Evolutionary conservation across 1,140 invertebrate genomes (phyloP).

Genomic region (Laodelphax striatellus): DNA sequence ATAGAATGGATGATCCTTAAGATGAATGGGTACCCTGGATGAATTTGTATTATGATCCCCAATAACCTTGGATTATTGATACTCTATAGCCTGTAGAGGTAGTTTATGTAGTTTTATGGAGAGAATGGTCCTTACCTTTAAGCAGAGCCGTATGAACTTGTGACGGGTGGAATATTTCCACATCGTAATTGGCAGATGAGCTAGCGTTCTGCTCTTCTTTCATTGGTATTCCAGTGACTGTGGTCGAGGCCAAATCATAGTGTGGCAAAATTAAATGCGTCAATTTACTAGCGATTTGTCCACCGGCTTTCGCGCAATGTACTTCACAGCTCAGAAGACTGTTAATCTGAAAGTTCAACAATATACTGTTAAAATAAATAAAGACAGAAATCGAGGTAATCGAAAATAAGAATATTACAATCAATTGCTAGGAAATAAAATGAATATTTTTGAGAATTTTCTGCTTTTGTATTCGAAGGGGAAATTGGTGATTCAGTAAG

Average conservation of each 20-base stretch:
- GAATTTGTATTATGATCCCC: no score
- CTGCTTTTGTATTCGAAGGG: no score
- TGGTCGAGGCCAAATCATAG: conserved; percentile 88
- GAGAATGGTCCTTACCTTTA: conserved; percentile 32
- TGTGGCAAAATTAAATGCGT: conserved; percentile 68
- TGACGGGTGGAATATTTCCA: conserved; percentile 84
- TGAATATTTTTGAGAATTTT: no score
- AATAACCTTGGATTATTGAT: no score
- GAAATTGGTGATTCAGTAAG: no score
- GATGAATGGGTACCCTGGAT: no score
- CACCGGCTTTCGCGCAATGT: conserved; percentile 37
- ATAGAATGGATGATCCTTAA: no score
- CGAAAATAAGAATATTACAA: background rate
- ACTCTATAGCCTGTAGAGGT: no score
- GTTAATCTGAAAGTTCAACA: conserved; percentile 7
- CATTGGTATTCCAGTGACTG: conserved; percentile 97
- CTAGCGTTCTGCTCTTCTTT: conserved; percentile 98
- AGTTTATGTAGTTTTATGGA: background rate
- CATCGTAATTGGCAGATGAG: conserved; percentile 95
- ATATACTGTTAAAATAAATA: background rate
- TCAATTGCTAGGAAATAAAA: no score
- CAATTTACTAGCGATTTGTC: conserved; percentile 48
- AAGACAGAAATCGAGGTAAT: background rate
- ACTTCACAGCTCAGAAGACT: conserved; percentile 25
- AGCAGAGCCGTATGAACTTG: conserved; percentile 71